Evolutionary conservation across 1,140 invertebrate genomes (phyloP).

Genomic region (Dreissena polymorpha): DNA sequence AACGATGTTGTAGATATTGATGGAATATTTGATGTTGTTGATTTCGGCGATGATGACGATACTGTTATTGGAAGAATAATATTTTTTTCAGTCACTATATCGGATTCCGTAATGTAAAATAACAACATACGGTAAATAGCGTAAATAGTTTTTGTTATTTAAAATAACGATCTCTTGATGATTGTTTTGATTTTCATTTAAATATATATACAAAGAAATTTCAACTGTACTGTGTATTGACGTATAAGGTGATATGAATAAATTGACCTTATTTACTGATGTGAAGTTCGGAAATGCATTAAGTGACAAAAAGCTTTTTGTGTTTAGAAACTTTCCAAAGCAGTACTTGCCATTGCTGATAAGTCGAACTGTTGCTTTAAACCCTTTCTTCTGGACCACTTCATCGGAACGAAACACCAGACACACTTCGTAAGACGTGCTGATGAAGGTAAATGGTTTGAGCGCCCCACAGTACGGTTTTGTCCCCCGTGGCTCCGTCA

Average conservation of each 20-base stretch:
- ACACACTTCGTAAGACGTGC: neutral
- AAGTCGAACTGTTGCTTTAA: neutral
- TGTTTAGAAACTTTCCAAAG: neutral
- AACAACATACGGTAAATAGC: neutral
- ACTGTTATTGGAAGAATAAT: neutral
- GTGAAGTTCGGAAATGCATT: neutral
- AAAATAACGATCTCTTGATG: neutral
- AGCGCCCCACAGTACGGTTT: no score
- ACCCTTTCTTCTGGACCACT: neutral
- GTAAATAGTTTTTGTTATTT: neutral
- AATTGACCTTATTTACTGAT: neutral
- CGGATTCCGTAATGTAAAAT: neutral
- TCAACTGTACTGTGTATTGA: neutral
- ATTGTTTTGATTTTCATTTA: neutral
- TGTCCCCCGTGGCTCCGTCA: neutral
- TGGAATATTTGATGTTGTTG: neutral
- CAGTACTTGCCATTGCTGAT: neutral
- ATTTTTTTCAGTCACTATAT: neutral
- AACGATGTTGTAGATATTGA: neutral
- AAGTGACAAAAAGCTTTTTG: neutral
- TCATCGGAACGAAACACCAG: slow-evolving; percentile 5
- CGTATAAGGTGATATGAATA: neutral
- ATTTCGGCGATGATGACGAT: no score
- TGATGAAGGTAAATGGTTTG: neutral
- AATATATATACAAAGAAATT: neutral